phyloP scores from a whole-genome alignment of 2,888 invertebrate genomes.

The Sphaerophoria taeniata region DNA sequence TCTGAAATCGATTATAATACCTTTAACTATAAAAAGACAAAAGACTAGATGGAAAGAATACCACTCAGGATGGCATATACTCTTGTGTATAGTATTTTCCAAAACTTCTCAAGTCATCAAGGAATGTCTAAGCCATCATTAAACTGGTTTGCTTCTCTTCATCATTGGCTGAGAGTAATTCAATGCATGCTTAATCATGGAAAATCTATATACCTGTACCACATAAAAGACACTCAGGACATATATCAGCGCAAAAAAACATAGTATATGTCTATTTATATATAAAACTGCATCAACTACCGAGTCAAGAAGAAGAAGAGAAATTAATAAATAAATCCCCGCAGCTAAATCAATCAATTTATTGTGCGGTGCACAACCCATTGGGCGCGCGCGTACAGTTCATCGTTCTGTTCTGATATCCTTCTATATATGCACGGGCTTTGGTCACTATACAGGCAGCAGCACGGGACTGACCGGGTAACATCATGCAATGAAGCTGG shows the following conservation, averaged over 20 bases:
- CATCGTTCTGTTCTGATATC: slow-evolving; percentile 69
- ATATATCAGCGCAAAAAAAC: not conserved
- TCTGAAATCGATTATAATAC: slow-evolving; percentile 42
- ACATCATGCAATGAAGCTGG: too few relatives aligned
- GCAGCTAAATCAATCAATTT: slow-evolving; percentile 74
- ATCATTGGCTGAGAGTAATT: slow-evolving; percentile 40
- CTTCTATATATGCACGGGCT: slow-evolving; percentile 28
- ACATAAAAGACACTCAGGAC: not conserved
- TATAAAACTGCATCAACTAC: slow-evolving; percentile 33
- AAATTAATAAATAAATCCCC: slow-evolving; percentile 74
- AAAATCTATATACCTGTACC: slow-evolving; percentile 4
- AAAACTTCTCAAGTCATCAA: slow-evolving; percentile 58
- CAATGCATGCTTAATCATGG: slow-evolving; percentile 62
- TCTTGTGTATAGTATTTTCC: not conserved
- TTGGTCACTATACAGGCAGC: too few relatives aligned
- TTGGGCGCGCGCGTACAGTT: slow-evolving; percentile 58
- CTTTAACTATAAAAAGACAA: slow-evolving; percentile 44
- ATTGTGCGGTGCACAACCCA: slow-evolving; percentile 69
- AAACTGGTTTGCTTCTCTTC: slow-evolving; percentile 58
- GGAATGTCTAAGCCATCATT: slow-evolving; percentile 62
- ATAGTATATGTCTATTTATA: not conserved
- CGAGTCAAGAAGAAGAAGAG: slow-evolving; percentile 51
- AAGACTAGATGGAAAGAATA: slow-evolving; percentile 12
- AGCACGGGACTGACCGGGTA: too few relatives aligned
- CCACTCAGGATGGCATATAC: not conserved